Base-by-base conservation (phyloP, 2,113 vertebrate species). In the Pygoscelis antarcticus region DNA sequence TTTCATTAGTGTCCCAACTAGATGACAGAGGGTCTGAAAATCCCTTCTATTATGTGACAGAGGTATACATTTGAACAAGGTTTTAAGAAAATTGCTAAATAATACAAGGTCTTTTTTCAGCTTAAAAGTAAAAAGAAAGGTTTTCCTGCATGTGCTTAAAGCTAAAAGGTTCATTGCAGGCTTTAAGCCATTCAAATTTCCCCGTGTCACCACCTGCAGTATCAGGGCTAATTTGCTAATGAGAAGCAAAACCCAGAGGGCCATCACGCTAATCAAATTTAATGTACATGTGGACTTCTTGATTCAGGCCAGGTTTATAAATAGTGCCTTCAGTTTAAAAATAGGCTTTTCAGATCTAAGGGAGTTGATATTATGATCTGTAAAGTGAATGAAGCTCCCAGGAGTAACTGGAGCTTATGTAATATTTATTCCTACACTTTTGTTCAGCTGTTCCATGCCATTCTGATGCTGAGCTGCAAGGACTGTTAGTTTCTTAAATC, bases 271-370 rank as follows among this genome's bases (percentile, higher is more conserved):
- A 93, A 95, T 92, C 66, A 97, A 94, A 95, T 96, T 96, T 95
- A 95, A 97, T 87, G 74, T 91, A 83, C 92, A 97, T 22, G 12
- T 95, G 95, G 91, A 89, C 75, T 85, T 95, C 80, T 95, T 89
- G 61, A 92, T 96, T 83, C 80, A 94, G 86, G 68, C 75, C 90
- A 96, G 71, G 70, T 96, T 97, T 97, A 98, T 95, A 97, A 96
- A 97, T 97, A 98, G 94, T 40, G 40, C 40, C 94, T 95, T 92
- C 65, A 81, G 79, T 93, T 93, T 96, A 96, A 96, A 97, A 97
- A 97, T 96, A 97, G 89, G 22, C 47, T 92, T 94, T 95, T 94
- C 55, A 95, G n/a, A 83, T 96, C 94, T 90, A 90, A 54, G 72
- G 72, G 85, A 96, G 70, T 83, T 96, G 86, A 95, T 97, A 97